Evolutionary conservation across 2,888 invertebrate genomes (phyloP).

Genomic region (Rhogogaster chlorosoma): DNA sequence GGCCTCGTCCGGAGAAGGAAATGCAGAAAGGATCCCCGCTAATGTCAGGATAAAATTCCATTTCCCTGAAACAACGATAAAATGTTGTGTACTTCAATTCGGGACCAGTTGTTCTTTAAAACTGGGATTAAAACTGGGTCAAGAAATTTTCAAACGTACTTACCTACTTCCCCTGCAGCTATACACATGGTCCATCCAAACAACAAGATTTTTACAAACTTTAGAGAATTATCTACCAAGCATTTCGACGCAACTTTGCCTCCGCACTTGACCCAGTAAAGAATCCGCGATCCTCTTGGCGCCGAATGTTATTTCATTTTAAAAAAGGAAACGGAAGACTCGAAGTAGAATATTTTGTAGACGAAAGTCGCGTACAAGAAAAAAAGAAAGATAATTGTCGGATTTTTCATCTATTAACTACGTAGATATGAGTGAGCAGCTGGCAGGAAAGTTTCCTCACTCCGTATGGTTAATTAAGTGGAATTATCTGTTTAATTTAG

Average conservation of each 20-base stretch:
- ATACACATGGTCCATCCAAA: neutral
- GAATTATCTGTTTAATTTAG: constrained; percentile 39
- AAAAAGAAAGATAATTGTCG: neutral
- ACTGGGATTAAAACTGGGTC: neutral
- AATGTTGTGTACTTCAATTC: neutral
- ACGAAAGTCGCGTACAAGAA: neutral
- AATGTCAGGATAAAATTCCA: constrained; percentile 27
- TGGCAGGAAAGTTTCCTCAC: neutral
- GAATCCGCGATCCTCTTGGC: neutral
- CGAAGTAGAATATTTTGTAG: neutral
- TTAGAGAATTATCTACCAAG: neutral
- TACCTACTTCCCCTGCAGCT: neutral
- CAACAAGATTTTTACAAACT: neutral
- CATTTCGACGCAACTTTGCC: neutral
- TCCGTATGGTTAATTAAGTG: neutral
- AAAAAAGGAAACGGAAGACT: neutral
- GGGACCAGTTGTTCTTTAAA: neutral
- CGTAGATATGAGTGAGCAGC: neutral
- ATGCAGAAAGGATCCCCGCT: neutral
- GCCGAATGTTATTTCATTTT: neutral
- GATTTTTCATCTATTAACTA: neutral
- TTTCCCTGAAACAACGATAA: neutral
- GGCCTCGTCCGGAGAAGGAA: neutral
- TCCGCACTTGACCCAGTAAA: neutral
- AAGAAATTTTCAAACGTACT: neutral